Evolutionary conservation across 2,113 vertebrate genomes (phyloP).

Genomic region (Plecotus auritus): DNA sequence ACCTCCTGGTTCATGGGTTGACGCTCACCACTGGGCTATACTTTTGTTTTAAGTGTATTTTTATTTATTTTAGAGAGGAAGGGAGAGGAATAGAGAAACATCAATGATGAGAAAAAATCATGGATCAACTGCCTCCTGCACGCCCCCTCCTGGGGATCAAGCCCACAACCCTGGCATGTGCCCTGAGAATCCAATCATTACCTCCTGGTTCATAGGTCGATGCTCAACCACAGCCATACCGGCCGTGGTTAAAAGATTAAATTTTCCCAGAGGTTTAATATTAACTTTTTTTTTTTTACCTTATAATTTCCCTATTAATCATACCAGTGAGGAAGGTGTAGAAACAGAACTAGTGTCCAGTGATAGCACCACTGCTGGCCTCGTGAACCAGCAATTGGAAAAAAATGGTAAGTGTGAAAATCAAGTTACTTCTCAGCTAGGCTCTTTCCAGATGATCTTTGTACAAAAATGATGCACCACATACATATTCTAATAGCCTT

Average conservation of each 20-base stretch:
- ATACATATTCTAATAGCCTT: neutral
- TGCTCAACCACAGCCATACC: too few species aligned
- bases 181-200: too few species aligned
- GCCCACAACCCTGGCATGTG: too few species aligned
- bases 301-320: conserved; percentile 48
- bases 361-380: conserved; percentile 51
- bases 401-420: conserved; percentile 69
- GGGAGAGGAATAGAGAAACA: neutral
- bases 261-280: neutral
- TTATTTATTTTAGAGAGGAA: neutral
- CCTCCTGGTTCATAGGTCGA: too few species aligned
- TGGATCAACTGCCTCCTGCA: too few species aligned
- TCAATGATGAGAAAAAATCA: neutral
- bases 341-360: neutral
- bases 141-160: too few species aligned
- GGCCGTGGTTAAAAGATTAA: neutral
- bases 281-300: conserved; percentile 13
- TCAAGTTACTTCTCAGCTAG: neutral
- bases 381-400: neutral
- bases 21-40: neutral
- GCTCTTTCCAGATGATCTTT: neutral
- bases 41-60: neutral
- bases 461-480: neutral
- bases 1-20: neutral
- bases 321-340: neutral